Base-by-base conservation (phyloP, 2,113 vertebrate genomes). In the Gallinago paraguaiae region DNA sequence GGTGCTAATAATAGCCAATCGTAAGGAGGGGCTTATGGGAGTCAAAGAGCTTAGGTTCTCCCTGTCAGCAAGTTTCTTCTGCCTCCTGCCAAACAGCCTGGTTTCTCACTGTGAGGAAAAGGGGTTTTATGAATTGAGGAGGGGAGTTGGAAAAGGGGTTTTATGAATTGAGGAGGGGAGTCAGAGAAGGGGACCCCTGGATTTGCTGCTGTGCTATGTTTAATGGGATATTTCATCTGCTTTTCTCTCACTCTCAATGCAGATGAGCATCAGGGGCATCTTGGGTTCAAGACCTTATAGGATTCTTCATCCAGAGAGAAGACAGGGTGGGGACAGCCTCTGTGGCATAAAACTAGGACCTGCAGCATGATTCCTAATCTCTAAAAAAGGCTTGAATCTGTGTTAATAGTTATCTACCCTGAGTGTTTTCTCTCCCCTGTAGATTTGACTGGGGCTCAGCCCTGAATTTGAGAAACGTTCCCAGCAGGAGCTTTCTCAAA, bases 251-350 rank as follows among this genome's bases (percentile, higher is more conserved):
- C 48, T 41, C 9, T 37, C 24, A 13, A 10, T 5, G 63, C 39
- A 88, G 37, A 12, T 6, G 46, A 63, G 10, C 20, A 22, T 31
- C 0, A 0, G 0, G 2, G 13, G 1, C 19, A 41, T 74, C 37
- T 33, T n/a, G 60, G 12, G 23, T 60, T 74, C 37, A 13, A 63
- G 46, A 60, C 5, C 7, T 92, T 39, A 7, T 0, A 63, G 56
- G 33, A 57, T 6, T 27, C 16, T 64, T 17, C 37, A 46, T 68
- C 2, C 4, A 2, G 4, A 33, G 35, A 64, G 43, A 11, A 56
- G 43, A 43, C 3, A 59, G 19, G 5, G n/a, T 81, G 33, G 46
- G 56, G 35, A 35, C 8, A 88, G 15, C 17, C 43, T 35, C 24
- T 12, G 31, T 33, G n/a, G 6, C 30, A 12, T 54, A 46, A 17